Percentiles rank a stretch among this genome's conserved stretches.
Evolutionary conservation across 2,888 invertebrate species (phyloP).

Genomic region (Drosophila birchii): DNA sequence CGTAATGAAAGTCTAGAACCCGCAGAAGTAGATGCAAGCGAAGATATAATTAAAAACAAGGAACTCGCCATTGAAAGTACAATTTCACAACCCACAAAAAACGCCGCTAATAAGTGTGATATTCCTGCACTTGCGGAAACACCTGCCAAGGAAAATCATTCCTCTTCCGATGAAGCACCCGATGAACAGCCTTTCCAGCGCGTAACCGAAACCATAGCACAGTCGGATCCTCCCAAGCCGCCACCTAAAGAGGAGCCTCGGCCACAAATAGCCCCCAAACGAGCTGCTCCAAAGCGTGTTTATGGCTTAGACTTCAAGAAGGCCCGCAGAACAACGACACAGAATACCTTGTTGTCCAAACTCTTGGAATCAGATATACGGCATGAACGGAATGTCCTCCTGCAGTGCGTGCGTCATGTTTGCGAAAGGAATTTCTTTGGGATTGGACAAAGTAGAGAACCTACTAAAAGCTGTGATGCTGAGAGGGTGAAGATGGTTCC

Average conservation of each 20-base stretch:
- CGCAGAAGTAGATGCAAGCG: neutral
- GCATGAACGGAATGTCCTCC: slow-evolving; percentile 93
- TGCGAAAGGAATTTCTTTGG: slow-evolving; percentile 91
- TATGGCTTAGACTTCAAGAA: slow-evolving; percentile 76
- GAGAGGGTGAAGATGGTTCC: neutral
- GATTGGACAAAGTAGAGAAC: slow-evolving; percentile 50
- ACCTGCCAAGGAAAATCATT: neutral
- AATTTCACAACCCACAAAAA: neutral
- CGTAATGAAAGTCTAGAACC: neutral
- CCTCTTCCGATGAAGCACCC: slow-evolving; percentile 70
- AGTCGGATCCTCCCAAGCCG: neutral
- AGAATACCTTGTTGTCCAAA: slow-evolving; percentile 88
- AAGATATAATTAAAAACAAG: neutral
- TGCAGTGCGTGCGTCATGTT: slow-evolving; percentile 94
- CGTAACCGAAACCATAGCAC: slow-evolving; percentile 31
- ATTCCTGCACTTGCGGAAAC: neutral
- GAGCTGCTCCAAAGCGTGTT: slow-evolving; percentile 24
- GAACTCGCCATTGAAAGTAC: neutral
- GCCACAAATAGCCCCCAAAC: slow-evolving; percentile 7
- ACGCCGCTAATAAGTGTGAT: neutral
- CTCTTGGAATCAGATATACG: slow-evolving; percentile 91
- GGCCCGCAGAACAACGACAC: slow-evolving; percentile 63
- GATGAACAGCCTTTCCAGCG: slow-evolving; percentile 72
- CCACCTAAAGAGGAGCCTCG: neutral
- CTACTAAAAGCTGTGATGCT: neutral